Conservation (phyloP, 2,888 invertebrate species). For the Lycophotia porphyrea region DNA sequence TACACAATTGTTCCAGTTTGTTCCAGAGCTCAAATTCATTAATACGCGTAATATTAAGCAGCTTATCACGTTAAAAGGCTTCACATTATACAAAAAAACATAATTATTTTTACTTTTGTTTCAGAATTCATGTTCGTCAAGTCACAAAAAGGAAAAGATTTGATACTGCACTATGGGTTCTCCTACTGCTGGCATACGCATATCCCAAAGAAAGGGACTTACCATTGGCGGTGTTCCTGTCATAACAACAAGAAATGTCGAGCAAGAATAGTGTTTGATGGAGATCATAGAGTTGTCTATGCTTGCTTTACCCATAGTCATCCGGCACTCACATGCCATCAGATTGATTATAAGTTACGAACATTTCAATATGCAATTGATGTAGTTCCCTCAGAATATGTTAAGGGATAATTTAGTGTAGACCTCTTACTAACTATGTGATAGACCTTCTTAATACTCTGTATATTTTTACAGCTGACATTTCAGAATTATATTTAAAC, state of each 20-base stretch:
- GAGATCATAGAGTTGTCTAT: conserved; percentile 4
- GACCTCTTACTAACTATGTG: not conserved
- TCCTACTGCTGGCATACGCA: conserved; percentile 25
- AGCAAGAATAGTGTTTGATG: conserved; percentile 32
- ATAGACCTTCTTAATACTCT: not conserved
- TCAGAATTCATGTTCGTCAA: conserved; percentile 27
- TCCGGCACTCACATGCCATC: conserved; percentile 1
- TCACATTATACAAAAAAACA: not conserved
- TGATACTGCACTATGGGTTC: conserved; percentile 21
- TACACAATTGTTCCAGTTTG: too few relatives aligned
- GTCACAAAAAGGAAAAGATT: not conserved
- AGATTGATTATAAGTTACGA: conserved; percentile 7
- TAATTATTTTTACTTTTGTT: conserved; percentile 1
- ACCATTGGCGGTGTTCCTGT: conserved; percentile 43
- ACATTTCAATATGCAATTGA: conserved; percentile 19
- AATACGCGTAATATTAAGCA: not conserved
- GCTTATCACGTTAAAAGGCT: not conserved
- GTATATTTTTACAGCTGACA: not conserved
- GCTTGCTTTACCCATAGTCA: conserved; percentile 28
- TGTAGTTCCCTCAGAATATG: not conserved
- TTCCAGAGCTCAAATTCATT: too few relatives aligned
- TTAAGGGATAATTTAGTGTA: not conserved
- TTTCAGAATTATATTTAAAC: not conserved
- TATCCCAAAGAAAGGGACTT: conserved; percentile 2
- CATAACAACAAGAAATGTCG: conserved; percentile 29